A percentile compares a stretch with the other conserved stretches of the same genome.
Conservation (phyloP, 2,888 invertebrate species). For the Julus scandinavius region DNA sequence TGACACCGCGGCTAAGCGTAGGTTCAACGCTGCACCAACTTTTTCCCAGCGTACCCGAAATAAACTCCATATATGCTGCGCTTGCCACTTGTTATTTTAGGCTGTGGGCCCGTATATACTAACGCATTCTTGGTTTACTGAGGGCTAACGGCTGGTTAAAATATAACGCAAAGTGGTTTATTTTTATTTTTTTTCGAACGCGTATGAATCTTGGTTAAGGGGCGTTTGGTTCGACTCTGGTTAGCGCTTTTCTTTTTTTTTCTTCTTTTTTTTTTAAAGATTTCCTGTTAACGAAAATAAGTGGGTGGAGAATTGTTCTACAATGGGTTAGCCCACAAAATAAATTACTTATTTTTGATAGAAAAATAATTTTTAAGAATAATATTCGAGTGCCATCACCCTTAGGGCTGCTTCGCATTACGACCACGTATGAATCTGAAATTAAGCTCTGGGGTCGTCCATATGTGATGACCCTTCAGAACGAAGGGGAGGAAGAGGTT, state of each 20-base stretch:
- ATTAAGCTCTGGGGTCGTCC: not conserved
- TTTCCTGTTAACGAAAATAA: no score
- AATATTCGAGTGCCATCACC: not conserved
- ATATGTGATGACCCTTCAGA: not conserved
- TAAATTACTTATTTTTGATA: not conserved
- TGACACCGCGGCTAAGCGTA: conserved; percentile 22
- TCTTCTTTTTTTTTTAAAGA: no score
- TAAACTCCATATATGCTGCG: conserved; percentile 27
- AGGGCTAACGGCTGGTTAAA: conserved; percentile 41
- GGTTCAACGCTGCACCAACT: conserved; percentile 12
- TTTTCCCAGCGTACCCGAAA: not conserved
- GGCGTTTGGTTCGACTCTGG: not conserved
- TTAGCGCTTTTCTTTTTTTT: not conserved
- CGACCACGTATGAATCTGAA: not conserved
- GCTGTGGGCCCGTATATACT: not conserved
- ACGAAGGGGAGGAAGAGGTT: not conserved
- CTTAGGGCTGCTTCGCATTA: not conserved
- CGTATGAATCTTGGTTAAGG: not conserved
- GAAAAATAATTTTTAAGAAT: not conserved
- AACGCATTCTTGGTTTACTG: not conserved
- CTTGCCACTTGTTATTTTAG: conserved; percentile 37
- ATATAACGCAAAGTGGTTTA: not conserved
- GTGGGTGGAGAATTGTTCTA: not conserved
- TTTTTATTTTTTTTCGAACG: not conserved
- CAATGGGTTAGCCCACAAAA: not conserved